Base-by-base conservation (phyloP, 2,113 vertebrate species). In the Vicugna pacos region DNA sequence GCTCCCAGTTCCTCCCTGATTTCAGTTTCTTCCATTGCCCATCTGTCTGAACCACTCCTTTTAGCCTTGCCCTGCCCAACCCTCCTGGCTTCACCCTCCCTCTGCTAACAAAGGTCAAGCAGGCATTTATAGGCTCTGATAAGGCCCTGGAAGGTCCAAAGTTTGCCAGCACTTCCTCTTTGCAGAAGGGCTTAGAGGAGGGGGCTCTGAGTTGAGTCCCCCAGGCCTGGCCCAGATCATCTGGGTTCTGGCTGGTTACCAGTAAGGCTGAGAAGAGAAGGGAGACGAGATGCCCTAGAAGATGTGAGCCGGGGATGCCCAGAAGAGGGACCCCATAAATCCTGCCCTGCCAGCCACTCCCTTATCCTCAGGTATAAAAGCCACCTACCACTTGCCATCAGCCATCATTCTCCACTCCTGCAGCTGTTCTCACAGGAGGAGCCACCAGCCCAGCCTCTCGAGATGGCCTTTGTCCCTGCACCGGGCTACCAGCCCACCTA, bases 401-500 rank as follows among this genome's bases (percentile, higher is more conserved):
- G 26, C 24, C n/a, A 3, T 32, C 89, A 14, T 15, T 42, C n/a
- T 42, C 16, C 11, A 10, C 5, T 75, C 14, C 14, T 11, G n/a
- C 72, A 16, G 46, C 69, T 58, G 87, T 70, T 52, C 72, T 69
- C 38, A 24, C 30, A 2, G 24, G n/a, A 65, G 56, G 0, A 82
- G 73, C 50, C 28, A 16, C 56, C 56, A 28, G 54, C n/a, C n/a
- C 73, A 70, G 32, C 58, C 64, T 28, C 28, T 65, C 32, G 32
- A 22, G 83, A 96, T 95, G 98, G 95, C 97, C 69, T 99, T 97
- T 52, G 56, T 99, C 2, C 98, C 99, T 38, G 99, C 99, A 30
- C 99, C 98, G 0, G 99, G 99, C 16, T 99, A 99, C 77, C 99
- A 99, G 98, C 99, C 99, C 0, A 64, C 98, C 95, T 99, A 98